phyloP scores from a whole-genome alignment of 2,113 vertebrate species.

The Hymenochirus boettgeri region DNA sequence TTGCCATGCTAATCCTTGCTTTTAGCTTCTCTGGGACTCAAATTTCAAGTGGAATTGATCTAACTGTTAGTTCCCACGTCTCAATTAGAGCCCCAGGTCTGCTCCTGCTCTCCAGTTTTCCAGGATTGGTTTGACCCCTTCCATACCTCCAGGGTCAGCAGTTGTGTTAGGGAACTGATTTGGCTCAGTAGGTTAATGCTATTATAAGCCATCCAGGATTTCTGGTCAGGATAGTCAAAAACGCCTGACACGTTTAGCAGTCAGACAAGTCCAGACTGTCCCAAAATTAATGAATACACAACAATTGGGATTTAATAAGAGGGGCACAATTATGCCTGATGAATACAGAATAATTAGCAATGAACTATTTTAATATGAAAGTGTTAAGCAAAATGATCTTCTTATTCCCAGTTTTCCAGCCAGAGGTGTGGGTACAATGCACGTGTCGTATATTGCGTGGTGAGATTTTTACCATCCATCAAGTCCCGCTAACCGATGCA shows the following conservation, averaged over 20 bases:
- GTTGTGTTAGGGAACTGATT: neutral
- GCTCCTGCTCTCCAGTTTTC: constrained; percentile 2
- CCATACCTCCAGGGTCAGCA: constrained; percentile 1
- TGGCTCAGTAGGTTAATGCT: neutral
- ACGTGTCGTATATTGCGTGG: too few species aligned
- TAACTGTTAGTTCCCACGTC: constrained; percentile 31
- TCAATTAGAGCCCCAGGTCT: constrained; percentile 20
- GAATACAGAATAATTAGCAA: too few species aligned
- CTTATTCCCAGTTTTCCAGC: too few species aligned
- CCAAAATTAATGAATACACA: neutral
- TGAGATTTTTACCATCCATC: too few species aligned
- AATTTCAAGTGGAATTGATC: constrained; percentile 24
- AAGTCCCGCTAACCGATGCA: too few species aligned
- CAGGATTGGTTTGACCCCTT: constrained; percentile 13
- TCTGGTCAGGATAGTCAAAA: neutral
- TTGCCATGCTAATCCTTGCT: constrained; percentile 25
- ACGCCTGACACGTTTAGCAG: neutral
- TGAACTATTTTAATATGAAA: too few species aligned
- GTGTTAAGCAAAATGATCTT: too few species aligned
- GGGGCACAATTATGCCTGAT: too few species aligned
- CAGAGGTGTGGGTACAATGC: too few species aligned
- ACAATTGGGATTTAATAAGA: too few species aligned
- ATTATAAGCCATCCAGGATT: neutral
- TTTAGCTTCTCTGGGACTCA: constrained; percentile 15
- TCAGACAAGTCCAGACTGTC: neutral